Conservation (phyloP, 2,888 invertebrate species). For the Bibio marci region DNA sequence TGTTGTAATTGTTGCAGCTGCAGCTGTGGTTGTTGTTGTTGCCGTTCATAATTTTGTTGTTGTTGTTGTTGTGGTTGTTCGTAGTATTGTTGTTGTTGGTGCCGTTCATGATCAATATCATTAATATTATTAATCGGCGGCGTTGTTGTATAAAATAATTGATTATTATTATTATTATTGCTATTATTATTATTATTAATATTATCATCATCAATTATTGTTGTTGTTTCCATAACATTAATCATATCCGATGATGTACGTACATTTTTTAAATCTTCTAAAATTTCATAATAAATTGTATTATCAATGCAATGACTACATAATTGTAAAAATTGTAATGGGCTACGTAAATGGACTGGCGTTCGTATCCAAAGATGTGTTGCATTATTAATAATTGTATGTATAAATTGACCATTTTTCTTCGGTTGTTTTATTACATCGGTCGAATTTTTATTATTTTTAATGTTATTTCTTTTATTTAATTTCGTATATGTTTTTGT, state of each 20-base stretch:
- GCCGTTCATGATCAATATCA: neutral
- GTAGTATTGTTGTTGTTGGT: neutral
- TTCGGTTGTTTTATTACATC: conserved; percentile 6
- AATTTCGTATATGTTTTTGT: conserved; percentile 14
- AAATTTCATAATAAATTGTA: conserved; percentile 8
- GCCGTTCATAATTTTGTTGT: neutral
- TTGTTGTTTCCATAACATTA: neutral
- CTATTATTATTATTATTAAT: too few species aligned
- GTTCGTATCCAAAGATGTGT: conserved; percentile 17
- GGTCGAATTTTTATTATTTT: neutral
- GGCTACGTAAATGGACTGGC: conserved; percentile 16
- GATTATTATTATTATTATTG: too few species aligned
- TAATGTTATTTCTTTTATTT: conserved; percentile 4
- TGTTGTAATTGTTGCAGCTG: neutral
- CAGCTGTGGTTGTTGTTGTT: neutral
- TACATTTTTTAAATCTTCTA: neutral
- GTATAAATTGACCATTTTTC: conserved; percentile 12
- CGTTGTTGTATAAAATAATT: neutral
- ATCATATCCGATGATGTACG: neutral
- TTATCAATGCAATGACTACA: conserved; percentile 17
- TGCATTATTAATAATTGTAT: conserved; percentile 15
- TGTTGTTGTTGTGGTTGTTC: conserved; percentile 2
- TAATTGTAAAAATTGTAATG: conserved; percentile 15
- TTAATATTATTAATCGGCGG: neutral
- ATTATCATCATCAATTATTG: too few species aligned